Percentiles rank a stretch among this genome's conserved stretches.
These are phyloP conservation scores for Patagioenas fasciata DNA, from an alignment of 2,113 vertebrate species.

Conservation along the genomic window DNA sequence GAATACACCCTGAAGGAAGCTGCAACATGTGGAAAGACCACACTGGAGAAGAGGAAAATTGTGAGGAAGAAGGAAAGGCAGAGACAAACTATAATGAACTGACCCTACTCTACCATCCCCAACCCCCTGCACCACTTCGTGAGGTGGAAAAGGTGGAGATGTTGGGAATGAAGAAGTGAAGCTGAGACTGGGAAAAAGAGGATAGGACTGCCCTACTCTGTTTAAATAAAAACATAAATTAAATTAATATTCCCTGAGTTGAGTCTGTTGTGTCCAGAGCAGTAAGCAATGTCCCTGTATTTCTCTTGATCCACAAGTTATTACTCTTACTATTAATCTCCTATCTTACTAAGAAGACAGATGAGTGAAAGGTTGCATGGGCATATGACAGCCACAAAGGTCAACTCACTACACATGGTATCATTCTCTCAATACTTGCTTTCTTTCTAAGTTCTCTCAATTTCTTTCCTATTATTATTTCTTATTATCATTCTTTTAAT, in stretches of 20 bases:
- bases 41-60: not conserved
- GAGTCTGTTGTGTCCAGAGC: not conserved
- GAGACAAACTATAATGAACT: not conserved
- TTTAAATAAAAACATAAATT: too few species aligned
- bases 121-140: not conserved
- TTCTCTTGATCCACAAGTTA: not conserved
- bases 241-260: not conserved
- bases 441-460: not conserved
- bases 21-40: not conserved
- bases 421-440: not conserved
- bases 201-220: too few species aligned
- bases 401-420: not conserved
- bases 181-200: not conserved
- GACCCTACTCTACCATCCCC: not conserved
- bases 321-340: not conserved
- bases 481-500: not conserved
- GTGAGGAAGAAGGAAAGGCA: not conserved
- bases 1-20: not conserved
- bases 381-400: not conserved
- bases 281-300: not conserved
- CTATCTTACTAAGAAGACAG: not conserved
- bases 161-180: not conserved
- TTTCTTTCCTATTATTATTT: not conserved
- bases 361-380: fast-evolving
- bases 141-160: not conserved